These are phyloP conservation scores for Nyctalus aviator DNA, from an alignment of 2,797 vertebrate species.

Conservation along the genomic window DNA sequence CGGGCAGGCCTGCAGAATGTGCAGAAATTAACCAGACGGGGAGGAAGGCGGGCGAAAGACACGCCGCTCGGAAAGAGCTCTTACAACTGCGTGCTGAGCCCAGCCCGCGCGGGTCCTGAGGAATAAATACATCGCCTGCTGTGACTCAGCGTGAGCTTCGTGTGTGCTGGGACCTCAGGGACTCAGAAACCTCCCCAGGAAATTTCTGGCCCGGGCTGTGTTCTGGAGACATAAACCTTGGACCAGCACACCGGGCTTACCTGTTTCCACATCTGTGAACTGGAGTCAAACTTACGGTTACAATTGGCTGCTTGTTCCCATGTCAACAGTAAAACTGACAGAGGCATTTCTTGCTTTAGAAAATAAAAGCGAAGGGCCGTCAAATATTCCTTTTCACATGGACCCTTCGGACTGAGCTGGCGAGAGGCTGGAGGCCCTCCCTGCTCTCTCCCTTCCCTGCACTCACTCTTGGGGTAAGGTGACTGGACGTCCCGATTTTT, in stretches of 20 bases:
- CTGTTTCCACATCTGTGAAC: slow-evolving; percentile 55
- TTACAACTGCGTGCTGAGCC: neutral
- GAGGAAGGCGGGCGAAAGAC: neutral
- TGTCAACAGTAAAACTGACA: slow-evolving; percentile 22
- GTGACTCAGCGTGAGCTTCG: slow-evolving; percentile 1
- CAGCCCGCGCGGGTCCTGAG: slow-evolving; percentile 6
- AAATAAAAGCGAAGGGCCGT: neutral
- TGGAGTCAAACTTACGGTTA: slow-evolving; percentile 44
- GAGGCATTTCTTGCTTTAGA: neutral
- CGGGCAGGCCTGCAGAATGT: neutral
- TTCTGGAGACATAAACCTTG: slow-evolving; percentile 45
- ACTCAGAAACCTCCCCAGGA: slow-evolving; percentile 73
- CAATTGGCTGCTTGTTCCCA: neutral
- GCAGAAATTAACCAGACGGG: neutral
- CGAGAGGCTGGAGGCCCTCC: neutral
- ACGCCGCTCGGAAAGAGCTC: neutral
- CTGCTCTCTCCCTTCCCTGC: neutral
- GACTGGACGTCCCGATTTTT: too few species aligned
- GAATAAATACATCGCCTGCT: slow-evolving; percentile 51
- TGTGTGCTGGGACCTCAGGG: slow-evolving; percentile 55
- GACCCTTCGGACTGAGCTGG: neutral
- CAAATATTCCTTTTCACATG: neutral
- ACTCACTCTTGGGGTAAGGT: neutral
- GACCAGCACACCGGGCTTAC: slow-evolving; percentile 36
- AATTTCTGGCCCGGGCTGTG: slow-evolving; percentile 50